Evolutionary conservation across 2,113 vertebrate genomes (phyloP).

Genomic region (Vombatus ursinus): DNA sequence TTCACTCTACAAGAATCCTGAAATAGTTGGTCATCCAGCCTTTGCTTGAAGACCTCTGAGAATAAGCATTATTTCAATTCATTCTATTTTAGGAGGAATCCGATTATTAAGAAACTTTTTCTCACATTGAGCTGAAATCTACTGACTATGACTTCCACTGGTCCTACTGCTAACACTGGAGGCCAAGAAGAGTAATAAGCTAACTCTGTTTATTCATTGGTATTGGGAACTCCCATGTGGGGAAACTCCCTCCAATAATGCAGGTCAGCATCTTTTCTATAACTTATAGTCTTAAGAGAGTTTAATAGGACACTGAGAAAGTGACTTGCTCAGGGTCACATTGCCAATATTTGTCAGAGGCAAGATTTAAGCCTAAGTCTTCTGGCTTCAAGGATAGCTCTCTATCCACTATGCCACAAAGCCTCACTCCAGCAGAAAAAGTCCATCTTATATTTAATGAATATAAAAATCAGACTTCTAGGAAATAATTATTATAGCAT

Average conservation of each 20-base stretch:
- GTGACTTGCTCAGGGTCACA: not conserved
- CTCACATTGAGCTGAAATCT: not conserved
- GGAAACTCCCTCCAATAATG: not conserved
- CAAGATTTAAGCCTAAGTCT: not conserved
- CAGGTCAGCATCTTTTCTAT: not conserved
- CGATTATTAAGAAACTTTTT: not conserved
- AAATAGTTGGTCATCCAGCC: not conserved
- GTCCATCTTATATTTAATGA: not conserved
- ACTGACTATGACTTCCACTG: slow-evolving; percentile 61
- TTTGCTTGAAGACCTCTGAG: not conserved
- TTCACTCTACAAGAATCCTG: too few species aligned
- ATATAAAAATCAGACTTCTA: not conserved
- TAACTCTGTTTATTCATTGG: not conserved
- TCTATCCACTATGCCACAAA: not conserved
- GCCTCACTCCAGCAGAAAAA: not conserved
- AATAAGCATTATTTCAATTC: not conserved
- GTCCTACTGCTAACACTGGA: too few species aligned
- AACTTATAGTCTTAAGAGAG: not conserved
- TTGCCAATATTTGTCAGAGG: not conserved
- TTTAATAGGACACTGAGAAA: not conserved
- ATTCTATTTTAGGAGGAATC: not conserved
- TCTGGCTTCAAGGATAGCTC: not conserved
- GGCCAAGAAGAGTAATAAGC: not conserved
- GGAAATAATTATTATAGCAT: not conserved
- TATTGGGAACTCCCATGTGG: not conserved